Evolutionary conservation across 1,140 invertebrate genomes (phyloP).

Genomic region (Zophobas atratus): DNA sequence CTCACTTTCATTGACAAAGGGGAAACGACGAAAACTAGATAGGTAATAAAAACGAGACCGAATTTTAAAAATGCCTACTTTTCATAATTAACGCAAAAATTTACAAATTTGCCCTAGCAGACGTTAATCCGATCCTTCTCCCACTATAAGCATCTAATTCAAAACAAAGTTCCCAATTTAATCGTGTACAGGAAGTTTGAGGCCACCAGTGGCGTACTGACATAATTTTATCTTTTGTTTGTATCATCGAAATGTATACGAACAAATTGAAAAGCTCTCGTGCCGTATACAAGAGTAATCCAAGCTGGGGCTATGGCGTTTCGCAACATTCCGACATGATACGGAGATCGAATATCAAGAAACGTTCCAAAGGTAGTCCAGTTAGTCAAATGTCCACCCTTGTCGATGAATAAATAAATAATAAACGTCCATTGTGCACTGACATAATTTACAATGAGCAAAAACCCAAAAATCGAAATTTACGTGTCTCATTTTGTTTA

Average conservation of each 20-base stretch:
- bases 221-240: conserved; percentile 27
- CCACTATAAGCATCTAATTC: conserved; percentile 29
- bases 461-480: not conserved
- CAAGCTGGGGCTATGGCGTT: no score
- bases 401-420: conserved; percentile 9
- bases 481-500: no score
- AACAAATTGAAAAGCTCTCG: not conserved
- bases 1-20: conserved; percentile 44
- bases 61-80: conserved; percentile 1
- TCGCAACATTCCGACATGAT: no score
- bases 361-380: conserved; percentile 34
- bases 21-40: conserved; percentile 32
- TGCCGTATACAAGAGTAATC: no score
- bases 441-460: conserved; percentile 24
- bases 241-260: not conserved
- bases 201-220: conserved; percentile 47
- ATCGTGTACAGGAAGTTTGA: conserved; percentile 51
- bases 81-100: not conserved
- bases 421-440: conserved; percentile 26
- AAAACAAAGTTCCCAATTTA: conserved; percentile 53
- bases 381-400: conserved; percentile 30
- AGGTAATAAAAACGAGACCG: conserved; percentile 42
- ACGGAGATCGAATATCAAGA: no score
- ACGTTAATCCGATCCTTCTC: not conserved
- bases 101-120: not conserved